Percentiles rank a stretch among this genome's conserved stretches.
phyloP scores from a whole-genome alignment of 1,140 invertebrate species.

The Homarus americanus region DNA sequence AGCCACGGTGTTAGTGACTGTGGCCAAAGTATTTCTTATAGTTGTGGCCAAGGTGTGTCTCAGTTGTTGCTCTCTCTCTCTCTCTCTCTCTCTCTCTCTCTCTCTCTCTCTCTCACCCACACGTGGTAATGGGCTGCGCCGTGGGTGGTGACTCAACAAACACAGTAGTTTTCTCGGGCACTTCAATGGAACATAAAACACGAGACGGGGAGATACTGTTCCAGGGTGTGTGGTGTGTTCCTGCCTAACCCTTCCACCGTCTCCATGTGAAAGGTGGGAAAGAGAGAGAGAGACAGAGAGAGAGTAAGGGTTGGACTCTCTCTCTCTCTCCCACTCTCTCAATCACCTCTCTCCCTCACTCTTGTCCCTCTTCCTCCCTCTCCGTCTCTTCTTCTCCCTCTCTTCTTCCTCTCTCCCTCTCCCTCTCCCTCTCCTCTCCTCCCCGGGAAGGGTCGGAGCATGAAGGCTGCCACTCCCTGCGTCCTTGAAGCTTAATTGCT shows the following conservation, averaged over 20 bases:
- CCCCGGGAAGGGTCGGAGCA: neutral
- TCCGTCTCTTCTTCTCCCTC: neutral
- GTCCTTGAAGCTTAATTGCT: neutral
- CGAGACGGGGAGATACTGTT: neutral
- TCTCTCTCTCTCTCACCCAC: neutral
- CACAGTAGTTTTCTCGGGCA: slow-evolving; percentile 12
- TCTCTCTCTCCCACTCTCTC: no score
- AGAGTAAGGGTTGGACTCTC: no score
- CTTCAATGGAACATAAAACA: slow-evolving; percentile 18
- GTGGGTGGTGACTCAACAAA: neutral
- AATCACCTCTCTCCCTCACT: neutral
- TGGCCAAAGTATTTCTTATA: no score
- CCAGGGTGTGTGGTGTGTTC: no score
- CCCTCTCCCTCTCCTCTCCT: slow-evolving; percentile 6
- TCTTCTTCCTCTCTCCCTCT: neutral
- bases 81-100: slow-evolving; percentile 3
- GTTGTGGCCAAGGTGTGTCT: no score
- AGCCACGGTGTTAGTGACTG: no score
- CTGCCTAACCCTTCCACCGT: no score
- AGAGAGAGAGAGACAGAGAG: no score
- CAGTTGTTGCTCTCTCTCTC: neutral
- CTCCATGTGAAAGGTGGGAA: no score
- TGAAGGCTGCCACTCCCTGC: neutral
- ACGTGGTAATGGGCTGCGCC: neutral
- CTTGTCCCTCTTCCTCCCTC: neutral